Evolutionary conservation across 1,140 invertebrate species (phyloP).

Genomic region (Dendroctonus valens): DNA sequence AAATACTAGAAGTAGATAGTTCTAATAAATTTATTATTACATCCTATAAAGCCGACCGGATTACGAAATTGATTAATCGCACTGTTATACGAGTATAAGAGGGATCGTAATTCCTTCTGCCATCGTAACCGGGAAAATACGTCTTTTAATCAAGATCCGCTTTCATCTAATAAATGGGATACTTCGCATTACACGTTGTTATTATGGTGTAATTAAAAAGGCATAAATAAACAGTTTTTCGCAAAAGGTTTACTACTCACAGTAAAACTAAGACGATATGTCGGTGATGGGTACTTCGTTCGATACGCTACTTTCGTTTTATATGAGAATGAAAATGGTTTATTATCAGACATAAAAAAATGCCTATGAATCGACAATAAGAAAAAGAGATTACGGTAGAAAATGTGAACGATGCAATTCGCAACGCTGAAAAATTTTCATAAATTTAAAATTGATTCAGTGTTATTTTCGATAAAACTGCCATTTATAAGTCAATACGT

Average conservation of each 20-base stretch:
- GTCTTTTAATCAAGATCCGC: conserved; percentile 24
- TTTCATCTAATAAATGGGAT: conserved; percentile 18
- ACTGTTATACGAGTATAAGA: conserved; percentile 19
- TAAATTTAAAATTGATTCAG: no score
- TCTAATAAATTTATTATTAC: conserved; percentile 23
- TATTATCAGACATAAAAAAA: no score
- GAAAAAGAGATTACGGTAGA: background rate
- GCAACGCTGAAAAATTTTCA: no score
- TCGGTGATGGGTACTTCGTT: no score
- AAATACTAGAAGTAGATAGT: background rate
- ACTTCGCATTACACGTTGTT: conserved; percentile 18
- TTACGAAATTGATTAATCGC: conserved; percentile 23
- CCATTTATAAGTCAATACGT: no score
- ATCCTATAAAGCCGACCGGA: conserved; percentile 14
- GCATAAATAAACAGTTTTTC: conserved; percentile 6
- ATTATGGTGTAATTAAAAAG: conserved; percentile 15
- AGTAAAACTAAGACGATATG: no score
- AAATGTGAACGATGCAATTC: background rate
- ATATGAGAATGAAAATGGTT: no score
- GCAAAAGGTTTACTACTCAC: no score
- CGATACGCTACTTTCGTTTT: no score
- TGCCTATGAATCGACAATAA: no score
- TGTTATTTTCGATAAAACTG: no score
- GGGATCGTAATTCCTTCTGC: conserved; percentile 20
- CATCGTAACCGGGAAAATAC: conserved; percentile 17